Evolutionary conservation across 2,888 invertebrate genomes (phyloP).

Genomic region (Cephalotes varians): DNA sequence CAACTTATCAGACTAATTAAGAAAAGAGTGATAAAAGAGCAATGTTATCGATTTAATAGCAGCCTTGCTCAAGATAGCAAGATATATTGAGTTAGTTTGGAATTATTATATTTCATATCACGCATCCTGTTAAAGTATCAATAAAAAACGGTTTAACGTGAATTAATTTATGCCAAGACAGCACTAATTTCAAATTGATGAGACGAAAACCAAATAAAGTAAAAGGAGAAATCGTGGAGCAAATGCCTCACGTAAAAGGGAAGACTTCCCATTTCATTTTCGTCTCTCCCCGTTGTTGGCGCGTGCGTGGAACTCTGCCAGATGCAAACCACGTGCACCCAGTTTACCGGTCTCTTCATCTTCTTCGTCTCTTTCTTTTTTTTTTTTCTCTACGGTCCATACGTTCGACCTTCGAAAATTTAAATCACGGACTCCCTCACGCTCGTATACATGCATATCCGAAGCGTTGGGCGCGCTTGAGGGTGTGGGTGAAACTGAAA

Average conservation of each 20-base stretch:
- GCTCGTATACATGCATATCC: neutral
- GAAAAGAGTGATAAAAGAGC: neutral
- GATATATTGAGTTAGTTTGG: neutral
- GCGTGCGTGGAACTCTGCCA: slow-evolving; percentile 52
- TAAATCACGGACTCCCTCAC: slow-evolving; percentile 59
- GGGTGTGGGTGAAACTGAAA: slow-evolving; percentile 53
- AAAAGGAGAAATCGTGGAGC: neutral
- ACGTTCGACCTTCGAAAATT: slow-evolving; percentile 72
- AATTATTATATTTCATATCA: neutral
- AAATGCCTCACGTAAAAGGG: neutral
- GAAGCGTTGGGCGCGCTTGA: neutral
- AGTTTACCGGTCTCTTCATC: slow-evolving; percentile 43
- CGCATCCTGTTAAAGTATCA: neutral
- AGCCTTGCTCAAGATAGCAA: neutral
- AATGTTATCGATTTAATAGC: neutral
- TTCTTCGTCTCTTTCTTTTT: slow-evolving; percentile 23
- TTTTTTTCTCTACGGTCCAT: slow-evolving; percentile 30
- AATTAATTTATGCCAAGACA: neutral
- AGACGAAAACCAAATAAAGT: neutral
- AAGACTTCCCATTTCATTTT: slow-evolving; percentile 43
- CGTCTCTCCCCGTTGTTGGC: slow-evolving; percentile 13
- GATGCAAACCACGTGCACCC: slow-evolving; percentile 60
- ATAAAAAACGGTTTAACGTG: neutral
- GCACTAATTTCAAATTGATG: neutral
- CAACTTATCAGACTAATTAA: neutral